Evolutionary conservation across 2,113 vertebrate species (phyloP), one percentile per base, ranked within the genome.

Genomic region (Rhinoderma darwinii): DNA sequence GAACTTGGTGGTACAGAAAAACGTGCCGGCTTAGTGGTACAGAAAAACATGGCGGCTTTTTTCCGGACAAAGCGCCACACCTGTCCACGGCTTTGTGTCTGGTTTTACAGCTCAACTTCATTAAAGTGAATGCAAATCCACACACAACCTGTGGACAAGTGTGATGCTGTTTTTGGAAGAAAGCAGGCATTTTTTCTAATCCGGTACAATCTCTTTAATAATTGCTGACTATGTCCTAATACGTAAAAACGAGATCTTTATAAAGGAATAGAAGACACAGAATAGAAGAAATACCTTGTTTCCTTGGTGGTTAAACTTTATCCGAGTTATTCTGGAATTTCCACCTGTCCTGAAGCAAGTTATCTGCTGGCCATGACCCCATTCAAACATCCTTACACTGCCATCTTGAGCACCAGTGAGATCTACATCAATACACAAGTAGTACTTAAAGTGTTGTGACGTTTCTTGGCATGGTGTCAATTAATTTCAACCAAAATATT

Each of bases 331-430:
- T 90, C 98, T 95, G 84, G 96, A 95, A 92, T 97, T 98, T 75
- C 98, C 97, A 8, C 97, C 96, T 92, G 97, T 94, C n/a, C 98
- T 95, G 92, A 98, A 99, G 91, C 97, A 99, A 39, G 95, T 96
- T 91, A 99, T 98, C 92, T 99, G 97, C 90, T 99, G 97, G 1
- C 96, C 97, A 88, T 99, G 98, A 73, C 98, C 98, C 98, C 98
- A 99, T 86, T 99, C 98, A 90, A 99, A 99, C 98, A 99, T 99
- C 90, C 97, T 95, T 80, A 99, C 98, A 30, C 98, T 99, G 25
- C 98, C 98, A 39, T 99, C 98, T 68, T 99, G 98, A 88, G 97
- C 98, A 70, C 98, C 98, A 0, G 97, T 99, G 89, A 99, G 93
- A 91, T 99, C 98, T 99, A 91, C 54, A 92, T 90, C 12, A 56